These are phyloP conservation scores for Tanypteryx hageni DNA, from an alignment of 2,888 invertebrate species.

Conservation along the genomic window DNA sequence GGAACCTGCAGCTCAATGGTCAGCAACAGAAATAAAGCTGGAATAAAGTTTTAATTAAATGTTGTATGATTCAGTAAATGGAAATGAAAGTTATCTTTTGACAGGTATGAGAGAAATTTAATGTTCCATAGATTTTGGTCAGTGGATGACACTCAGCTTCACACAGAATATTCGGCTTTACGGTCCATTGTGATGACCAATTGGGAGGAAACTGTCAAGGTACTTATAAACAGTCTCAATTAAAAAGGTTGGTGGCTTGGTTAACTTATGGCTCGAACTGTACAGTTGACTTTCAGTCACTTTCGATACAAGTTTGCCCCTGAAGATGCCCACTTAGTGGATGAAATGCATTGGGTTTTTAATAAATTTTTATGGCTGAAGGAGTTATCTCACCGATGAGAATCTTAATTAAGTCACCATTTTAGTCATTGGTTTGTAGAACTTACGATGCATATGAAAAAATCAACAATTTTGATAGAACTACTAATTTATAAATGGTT, in stretches of 20 bases:
- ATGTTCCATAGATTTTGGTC: slow-evolving; percentile 97
- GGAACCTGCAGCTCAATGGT: slow-evolving; percentile 94
- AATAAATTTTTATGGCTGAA: too few species aligned
- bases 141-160: slow-evolving; percentile 96
- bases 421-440: too few species aligned
- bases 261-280: too few species aligned
- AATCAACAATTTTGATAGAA: too few species aligned
- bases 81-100: slow-evolving; percentile 66
- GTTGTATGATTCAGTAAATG: not conserved
- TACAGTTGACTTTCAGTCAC: too few species aligned
- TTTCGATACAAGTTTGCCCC: too few species aligned
- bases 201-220: slow-evolving; percentile 96
- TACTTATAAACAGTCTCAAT: slow-evolving; percentile 71
- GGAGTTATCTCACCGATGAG: too few species aligned
- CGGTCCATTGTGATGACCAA: slow-evolving; percentile 98
- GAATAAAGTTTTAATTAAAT: not conserved
- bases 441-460: too few species aligned
- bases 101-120: slow-evolving; percentile 84
- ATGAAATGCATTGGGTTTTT: too few species aligned
- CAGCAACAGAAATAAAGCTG: slow-evolving; percentile 68
- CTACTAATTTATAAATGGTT: not conserved
- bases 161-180: slow-evolving; percentile 97
- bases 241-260: too few species aligned
- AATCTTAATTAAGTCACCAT: not conserved
- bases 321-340: too few species aligned